phyloP scores from a whole-genome alignment of 2,888 invertebrate species.

The Caenorhabditis sp. region DNA sequence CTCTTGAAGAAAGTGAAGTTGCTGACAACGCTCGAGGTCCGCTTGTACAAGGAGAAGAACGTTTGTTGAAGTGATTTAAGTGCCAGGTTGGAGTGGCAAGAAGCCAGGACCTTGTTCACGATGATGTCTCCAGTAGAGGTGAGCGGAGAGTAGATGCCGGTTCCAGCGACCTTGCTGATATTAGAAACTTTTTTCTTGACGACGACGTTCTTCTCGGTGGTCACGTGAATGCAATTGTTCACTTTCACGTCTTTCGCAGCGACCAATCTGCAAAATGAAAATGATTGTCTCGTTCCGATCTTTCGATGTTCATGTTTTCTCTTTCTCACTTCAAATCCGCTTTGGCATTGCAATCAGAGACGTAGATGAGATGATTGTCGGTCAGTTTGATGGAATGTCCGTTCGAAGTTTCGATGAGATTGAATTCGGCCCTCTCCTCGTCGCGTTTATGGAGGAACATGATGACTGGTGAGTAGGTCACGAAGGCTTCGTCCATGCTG shows the following conservation, averaged over 20 bases:
- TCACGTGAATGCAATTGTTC: conserved; percentile 69
- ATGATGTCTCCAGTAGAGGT: conserved; percentile 76
- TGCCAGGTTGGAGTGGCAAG: conserved; percentile 75
- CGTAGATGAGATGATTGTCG: conserved; percentile 74
- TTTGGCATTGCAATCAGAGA: conserved; percentile 62
- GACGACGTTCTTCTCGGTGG: conserved; percentile 36
- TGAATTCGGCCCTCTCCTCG: conserved; percentile 70
- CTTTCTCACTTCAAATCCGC: conserved; percentile 47
- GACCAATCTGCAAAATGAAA: conserved; percentile 44
- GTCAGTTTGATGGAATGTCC: conserved; percentile 70
- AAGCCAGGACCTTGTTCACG: conserved; percentile 75
- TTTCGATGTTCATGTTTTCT: background rate
- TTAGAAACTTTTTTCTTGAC: conserved; percentile 42
- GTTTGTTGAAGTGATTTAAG: conserved; percentile 76
- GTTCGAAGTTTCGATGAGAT: conserved; percentile 63
- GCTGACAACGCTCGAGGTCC: conserved; percentile 33
- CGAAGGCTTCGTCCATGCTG: conserved; percentile 74
- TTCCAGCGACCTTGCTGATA: conserved; percentile 55
- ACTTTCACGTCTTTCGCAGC: conserved; percentile 60
- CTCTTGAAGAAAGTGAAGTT: conserved; percentile 25
- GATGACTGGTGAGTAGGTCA: conserved; percentile 74
- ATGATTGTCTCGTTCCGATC: background rate
- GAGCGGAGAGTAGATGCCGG: conserved; percentile 76
- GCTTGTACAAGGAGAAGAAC: conserved; percentile 72
- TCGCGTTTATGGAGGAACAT: conserved; percentile 76